phyloP scores from a whole-genome alignment of 2,888 invertebrate genomes.

The Diloba caeruleocephala region DNA sequence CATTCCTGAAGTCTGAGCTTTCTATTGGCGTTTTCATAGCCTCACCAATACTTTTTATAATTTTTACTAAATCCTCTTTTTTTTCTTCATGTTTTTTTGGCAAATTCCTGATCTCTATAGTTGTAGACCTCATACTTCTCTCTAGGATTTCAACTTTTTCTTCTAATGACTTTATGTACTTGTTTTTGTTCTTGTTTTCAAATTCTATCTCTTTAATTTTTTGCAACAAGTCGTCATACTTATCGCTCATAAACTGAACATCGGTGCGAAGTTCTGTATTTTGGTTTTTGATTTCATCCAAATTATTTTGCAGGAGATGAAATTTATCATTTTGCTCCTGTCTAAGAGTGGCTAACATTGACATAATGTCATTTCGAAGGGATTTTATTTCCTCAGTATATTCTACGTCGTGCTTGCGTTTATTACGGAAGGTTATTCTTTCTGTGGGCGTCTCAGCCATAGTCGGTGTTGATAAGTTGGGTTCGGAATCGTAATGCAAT shows the following conservation, averaged over 20 bases:
- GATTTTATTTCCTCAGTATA: neutral
- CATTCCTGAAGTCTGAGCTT: neutral
- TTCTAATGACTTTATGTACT: neutral
- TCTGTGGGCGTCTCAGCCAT: neutral
- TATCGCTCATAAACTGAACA: neutral
- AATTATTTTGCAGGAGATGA: neutral
- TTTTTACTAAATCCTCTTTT: neutral
- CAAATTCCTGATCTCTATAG: neutral
- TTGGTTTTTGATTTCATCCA: neutral
- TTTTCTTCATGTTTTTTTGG: neutral
- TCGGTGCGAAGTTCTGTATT: neutral
- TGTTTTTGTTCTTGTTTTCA: neutral
- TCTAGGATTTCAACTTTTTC: neutral
- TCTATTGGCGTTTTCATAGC: neutral
- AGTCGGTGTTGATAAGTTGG: neutral
- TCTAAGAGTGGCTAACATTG: neutral
- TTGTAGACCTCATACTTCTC: neutral
- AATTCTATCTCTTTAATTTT: neutral
- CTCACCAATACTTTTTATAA: neutral
- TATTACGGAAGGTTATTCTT: neutral
- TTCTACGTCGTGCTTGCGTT: neutral
- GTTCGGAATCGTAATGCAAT: neutral
- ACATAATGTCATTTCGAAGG: neutral
- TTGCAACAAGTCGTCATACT: neutral
- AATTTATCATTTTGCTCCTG: neutral